Base-by-base conservation (phyloP, 1,140 invertebrate genomes). In the Drosophila eugracilis region DNA sequence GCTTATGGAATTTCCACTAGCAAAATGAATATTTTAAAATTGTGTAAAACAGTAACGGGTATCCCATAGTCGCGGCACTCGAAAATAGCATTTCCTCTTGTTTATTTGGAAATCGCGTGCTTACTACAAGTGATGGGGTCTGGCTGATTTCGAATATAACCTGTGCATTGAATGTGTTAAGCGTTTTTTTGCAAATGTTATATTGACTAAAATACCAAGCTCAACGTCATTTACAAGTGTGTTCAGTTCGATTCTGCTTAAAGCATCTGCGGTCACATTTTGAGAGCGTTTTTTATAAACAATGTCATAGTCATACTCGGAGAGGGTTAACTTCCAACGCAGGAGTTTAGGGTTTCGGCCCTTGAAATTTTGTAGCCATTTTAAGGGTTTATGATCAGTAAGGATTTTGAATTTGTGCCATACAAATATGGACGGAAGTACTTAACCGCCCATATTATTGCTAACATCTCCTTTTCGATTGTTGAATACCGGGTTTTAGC, bases 311-410 rank as follows among this genome's bases (percentile, higher is more conserved):
- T 19, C 17, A 4, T 39, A 21, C 4, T 39, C 37, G 17, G 15
- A 19, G 10, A 19, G 9, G 6, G 15, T 19, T 19, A 19, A 9
- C 14, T 19, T 19, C 37, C 37, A 39, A 4, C 37, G 37, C 9
- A 19, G 15, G 7, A 39, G 37, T 39, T 39, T 39, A 7, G 37
- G 7, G 15, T 39, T 39, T 19, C 19, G 15, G 15, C 37, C 17
- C 15, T 39, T 39, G 17, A 39, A 39, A n/a, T 6, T 39, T 37
- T 37, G 14, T n/a, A 12, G 12, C 5, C 34, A n/a, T n/a, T 6
- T 15, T 37, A 37, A 37, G 14, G 34, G 34, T 39, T 39, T 39
- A 19, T 39, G 37, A 9, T 39, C 17, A n/a, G 37, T 39, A 39
- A 39, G 9, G 17, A 41, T 19, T 4, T 41, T 41, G 9, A 41